phyloP scores from a whole-genome alignment of 2,113 vertebrate genomes.

The Synodontis membranacea region DNA sequence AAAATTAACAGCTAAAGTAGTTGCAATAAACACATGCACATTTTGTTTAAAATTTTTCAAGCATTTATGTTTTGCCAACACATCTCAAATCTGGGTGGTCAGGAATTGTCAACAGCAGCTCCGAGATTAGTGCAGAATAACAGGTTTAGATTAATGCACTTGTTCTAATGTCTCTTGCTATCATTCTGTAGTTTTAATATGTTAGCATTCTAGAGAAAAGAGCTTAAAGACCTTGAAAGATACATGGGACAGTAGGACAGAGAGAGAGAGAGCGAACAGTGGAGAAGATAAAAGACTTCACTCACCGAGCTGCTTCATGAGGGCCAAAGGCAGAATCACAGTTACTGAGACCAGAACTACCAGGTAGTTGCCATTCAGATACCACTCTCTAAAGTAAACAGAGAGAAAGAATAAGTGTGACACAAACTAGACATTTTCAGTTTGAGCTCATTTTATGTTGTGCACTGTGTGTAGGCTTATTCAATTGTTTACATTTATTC shows the following conservation, averaged over 20 bases:
- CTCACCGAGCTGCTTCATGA: constrained; percentile 98
- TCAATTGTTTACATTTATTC: neutral
- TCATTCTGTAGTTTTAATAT: neutral
- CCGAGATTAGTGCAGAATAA: neutral
- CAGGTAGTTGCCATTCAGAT: constrained; percentile 95
- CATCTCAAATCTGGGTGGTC: neutral
- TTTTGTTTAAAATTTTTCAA: neutral
- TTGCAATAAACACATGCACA: neutral
- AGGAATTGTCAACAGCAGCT: neutral
- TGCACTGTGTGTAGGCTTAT: neutral
- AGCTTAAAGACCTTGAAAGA: neutral
- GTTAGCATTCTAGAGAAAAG: neutral
- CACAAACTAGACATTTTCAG: neutral
- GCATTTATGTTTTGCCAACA: neutral
- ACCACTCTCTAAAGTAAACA: constrained; percentile 85
- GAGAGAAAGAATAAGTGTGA: neutral
- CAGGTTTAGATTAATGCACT: neutral
- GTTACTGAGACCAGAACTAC: constrained; percentile 86
- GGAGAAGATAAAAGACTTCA: constrained; percentile 12
- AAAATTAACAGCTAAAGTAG: neutral
- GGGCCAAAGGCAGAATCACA: constrained; percentile 88
- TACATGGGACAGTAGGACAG: neutral
- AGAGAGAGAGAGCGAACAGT: neutral
- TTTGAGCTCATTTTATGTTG: neutral
- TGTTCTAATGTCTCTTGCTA: neutral